These are phyloP conservation scores for Eupithecia pulchellata DNA, from an alignment of 2,888 invertebrate species.

Conservation along the genomic window DNA sequence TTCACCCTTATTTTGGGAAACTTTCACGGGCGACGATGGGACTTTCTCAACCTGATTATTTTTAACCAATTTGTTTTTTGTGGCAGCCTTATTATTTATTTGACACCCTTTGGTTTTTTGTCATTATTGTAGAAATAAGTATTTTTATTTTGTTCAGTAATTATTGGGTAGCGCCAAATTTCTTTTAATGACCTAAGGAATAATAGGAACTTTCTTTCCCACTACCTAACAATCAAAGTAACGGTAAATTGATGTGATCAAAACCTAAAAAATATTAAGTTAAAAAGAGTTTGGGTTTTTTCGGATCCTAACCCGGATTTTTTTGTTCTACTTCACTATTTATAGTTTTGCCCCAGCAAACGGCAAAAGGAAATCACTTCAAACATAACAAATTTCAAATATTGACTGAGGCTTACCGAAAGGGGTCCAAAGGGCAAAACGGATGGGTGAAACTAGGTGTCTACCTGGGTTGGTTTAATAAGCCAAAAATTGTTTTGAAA, in stretches of 20 bases:
- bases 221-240: background rate
- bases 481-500: constrained; percentile 83
- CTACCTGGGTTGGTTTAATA: constrained; percentile 78
- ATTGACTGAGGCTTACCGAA: constrained; percentile 66
- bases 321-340: constrained; percentile 5
- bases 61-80: constrained; percentile 41
- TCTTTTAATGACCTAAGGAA: background rate
- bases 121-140: constrained; percentile 10
- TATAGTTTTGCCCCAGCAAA: constrained; percentile 38
- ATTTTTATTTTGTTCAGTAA: constrained; percentile 14
- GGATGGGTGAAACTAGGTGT: constrained; percentile 58
- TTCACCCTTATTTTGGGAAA: constrained; percentile 73
- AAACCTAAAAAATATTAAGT: background rate
- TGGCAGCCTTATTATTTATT: constrained; percentile 35
- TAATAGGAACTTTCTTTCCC: background rate
- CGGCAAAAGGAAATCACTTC: constrained; percentile 42
- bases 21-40: constrained; percentile 64
- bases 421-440: constrained; percentile 49
- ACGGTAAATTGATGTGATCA: background rate
- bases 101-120: constrained; percentile 37
- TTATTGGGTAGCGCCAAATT: constrained; percentile 4
- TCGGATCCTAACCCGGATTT: background rate
- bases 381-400: constrained; percentile 56
- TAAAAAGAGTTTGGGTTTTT: background rate
- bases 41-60: constrained; percentile 63